A percentile compares a stretch with the other conserved stretches of the same genome.
Evolutionary conservation across 2,797 vertebrate species (phyloP).

Genomic region (Peromyscus melanophrys): DNA sequence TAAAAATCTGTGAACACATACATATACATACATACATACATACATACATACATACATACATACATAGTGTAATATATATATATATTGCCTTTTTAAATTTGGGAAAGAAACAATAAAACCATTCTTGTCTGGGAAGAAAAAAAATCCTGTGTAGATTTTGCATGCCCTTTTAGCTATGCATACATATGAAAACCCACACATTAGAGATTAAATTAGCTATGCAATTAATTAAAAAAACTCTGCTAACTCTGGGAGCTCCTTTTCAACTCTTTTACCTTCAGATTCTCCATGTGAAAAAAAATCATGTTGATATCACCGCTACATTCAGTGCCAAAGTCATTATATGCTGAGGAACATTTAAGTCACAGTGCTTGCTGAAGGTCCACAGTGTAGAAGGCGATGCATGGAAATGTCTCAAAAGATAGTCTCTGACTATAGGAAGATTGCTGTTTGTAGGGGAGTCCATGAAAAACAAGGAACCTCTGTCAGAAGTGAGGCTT

Average conservation of each 20-base stretch:
- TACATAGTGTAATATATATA: neutral
- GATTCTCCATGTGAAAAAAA: slow-evolving; percentile 39
- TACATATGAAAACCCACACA: neutral
- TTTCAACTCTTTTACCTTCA: neutral
- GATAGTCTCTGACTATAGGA: neutral
- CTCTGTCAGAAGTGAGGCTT: neutral
- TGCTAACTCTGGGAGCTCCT: neutral
- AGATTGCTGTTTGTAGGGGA: neutral
- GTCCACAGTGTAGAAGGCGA: neutral
- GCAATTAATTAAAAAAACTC: neutral
- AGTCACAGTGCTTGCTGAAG: slow-evolving; percentile 7
- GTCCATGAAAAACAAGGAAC: neutral
- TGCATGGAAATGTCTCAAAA: neutral
- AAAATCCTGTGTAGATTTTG: slow-evolving; percentile 35
- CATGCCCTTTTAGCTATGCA: neutral
- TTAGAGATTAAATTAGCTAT: slow-evolving; percentile 59
- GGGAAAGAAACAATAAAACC: slow-evolving; percentile 56
- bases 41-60: neutral
- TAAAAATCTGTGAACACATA: slow-evolving; percentile 35
- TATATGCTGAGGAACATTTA: neutral
- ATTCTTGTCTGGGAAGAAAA: slow-evolving; percentile 46
- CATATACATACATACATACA: neutral
- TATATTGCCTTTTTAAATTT: neutral
- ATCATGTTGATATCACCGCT: neutral
- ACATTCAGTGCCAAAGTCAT: slow-evolving; percentile 39